phyloP scores from a whole-genome alignment of 2,797 vertebrate species.

The Hypotaenidia philippensis region DNA sequence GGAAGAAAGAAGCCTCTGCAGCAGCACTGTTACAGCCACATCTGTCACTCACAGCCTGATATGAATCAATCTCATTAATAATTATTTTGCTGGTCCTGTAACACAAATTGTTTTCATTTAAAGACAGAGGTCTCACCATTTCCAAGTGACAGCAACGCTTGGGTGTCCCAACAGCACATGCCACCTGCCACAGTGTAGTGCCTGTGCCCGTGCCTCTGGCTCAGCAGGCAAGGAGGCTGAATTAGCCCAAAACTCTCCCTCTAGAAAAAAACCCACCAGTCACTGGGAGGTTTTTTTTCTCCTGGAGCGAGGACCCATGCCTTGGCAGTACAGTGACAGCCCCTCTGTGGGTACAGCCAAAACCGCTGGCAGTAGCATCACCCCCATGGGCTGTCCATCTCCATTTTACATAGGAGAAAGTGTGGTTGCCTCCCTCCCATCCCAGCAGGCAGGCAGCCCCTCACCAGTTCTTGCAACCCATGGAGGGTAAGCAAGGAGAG shows the following conservation, averaged over 20 bases:
- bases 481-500: neutral
- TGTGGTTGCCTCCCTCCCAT: neutral
- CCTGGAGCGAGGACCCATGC: neutral
- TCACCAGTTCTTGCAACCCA: neutral
- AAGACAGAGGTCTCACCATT: neutral
- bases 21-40: accelerated
- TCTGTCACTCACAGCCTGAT: neutral
- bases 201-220: accelerated
- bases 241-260: neutral
- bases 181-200: accelerated
- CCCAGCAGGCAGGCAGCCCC: neutral
- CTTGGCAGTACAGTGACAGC: accelerated
- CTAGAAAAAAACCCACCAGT: neutral
- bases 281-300: neutral
- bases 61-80: neutral
- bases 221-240: neutral
- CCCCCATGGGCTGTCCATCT: neutral
- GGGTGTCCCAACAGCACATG: accelerated
- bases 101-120: neutral
- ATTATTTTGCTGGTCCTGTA: neutral
- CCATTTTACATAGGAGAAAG: neutral
- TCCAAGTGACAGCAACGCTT: neutral
- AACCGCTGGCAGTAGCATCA: neutral
- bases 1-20: neutral
- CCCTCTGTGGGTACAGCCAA: neutral